Percentiles rank a stretch among this genome's conserved stretches.
Evolutionary conservation across 2,888 invertebrate genomes (phyloP).

Genomic region (Ormyrus nitidulus): DNA sequence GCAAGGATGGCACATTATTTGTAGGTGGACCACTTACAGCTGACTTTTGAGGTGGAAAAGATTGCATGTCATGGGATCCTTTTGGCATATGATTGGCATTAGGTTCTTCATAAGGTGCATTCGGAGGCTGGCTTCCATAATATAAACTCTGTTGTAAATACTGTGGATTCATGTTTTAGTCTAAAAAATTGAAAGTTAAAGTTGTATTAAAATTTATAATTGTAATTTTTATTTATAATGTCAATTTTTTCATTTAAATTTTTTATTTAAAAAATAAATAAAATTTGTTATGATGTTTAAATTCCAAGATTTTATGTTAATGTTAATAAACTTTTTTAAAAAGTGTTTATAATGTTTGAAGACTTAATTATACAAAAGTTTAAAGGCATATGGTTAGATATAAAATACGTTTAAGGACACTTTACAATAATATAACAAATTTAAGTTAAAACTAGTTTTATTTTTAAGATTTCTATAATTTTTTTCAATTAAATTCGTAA

Average conservation of each 20-base stretch:
- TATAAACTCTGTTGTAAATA: conserved; percentile 71
- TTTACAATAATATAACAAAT: too few species aligned
- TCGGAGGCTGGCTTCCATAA: conserved; percentile 60
- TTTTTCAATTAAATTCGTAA: too few species aligned
- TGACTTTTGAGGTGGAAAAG: conserved; percentile 62
- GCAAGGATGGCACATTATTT: not conserved
- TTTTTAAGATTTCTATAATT: too few species aligned
- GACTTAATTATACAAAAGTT: not conserved
- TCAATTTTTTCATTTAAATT: too few species aligned
- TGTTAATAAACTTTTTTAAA: not conserved
- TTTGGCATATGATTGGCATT: conserved; percentile 65
- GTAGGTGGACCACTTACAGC: not conserved
- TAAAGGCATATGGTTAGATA: conserved; percentile 34
- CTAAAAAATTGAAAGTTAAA: not conserved
- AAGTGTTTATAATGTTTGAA: not conserved
- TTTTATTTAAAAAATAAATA: too few species aligned
- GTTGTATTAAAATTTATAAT: too few species aligned
- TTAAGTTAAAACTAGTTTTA: too few species aligned
- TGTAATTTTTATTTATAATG: too few species aligned
- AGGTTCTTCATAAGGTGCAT: conserved; percentile 62
- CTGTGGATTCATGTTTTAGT: conserved; percentile 76
- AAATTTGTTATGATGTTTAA: too few species aligned
- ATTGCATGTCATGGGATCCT: conserved; percentile 54
- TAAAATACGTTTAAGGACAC: not conserved
- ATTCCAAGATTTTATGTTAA: not conserved